Base-by-base conservation (phyloP, 2,113 vertebrate genomes). In the Channa maculata region DNA sequence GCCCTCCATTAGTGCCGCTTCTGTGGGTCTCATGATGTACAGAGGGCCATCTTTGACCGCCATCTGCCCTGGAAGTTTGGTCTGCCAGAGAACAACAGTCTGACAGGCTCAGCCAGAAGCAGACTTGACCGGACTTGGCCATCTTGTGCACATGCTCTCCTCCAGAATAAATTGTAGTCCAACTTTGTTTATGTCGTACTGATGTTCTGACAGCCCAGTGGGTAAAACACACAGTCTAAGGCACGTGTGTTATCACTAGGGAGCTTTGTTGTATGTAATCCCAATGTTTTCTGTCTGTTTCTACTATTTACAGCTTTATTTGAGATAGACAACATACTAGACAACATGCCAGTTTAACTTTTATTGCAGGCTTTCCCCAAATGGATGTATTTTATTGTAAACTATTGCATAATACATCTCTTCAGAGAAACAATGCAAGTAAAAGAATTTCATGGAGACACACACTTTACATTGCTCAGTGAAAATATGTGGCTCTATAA, bases 1-100 rank as follows among this genome's bases (percentile, higher is more conserved):
- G 80, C 45, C 80, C 62, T 89, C 78, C 74, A 91, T 91, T 86
- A 91, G 88, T 83, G 81, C 73, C 62, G 82, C 65, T 62, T 85
- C 76, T 62, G 63, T 82, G 79, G 61, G 11, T 51, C 51, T 83
- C 80, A 75, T 79, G 75, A 79, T 84, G 76, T 80, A 77, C 65
- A 77, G 59, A 74, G 65, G 80, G 67, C 71, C 60, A 49, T 82
- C 57, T 85, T 75, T 84, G 80, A 88, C 73, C 49, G 33, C 86
- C 89, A 91, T 90, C 88, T 92, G 89, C 77, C 78, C 75, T 58
- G 53, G 59, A 80, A 71, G 66, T 71, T 73, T 54, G 14, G 59
- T 62, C 51, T 76, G 51, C 69, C 74, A 68, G 51, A 41, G 46
- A 67, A 45, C 9, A 8, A 44, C 59, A 49, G 52, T 72, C 58